Evolutionary conservation across 1,140 invertebrate species (phyloP).

Genomic region (Rhyzopertha dominica): DNA sequence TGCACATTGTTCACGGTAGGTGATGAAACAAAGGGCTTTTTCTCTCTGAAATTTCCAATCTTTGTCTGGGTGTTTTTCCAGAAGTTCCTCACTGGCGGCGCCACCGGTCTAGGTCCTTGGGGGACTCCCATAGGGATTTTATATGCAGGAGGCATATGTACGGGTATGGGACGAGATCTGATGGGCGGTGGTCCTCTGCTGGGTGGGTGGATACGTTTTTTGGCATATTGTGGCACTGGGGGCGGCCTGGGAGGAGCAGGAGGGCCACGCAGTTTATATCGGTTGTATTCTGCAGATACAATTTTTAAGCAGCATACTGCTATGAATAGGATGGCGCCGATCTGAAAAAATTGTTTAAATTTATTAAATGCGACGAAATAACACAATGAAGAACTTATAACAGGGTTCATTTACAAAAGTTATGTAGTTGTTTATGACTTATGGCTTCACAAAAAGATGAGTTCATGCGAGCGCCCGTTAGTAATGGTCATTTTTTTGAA

Average conservation of each 20-base stretch:
- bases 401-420: no score
- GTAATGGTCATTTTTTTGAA: no score
- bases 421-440: no score
- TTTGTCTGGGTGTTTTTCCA: conserved; percentile 23
- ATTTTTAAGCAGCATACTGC: no score
- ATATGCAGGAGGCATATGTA: conserved; percentile 15
- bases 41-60: conserved; percentile 8
- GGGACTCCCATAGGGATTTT: conserved; percentile 13
- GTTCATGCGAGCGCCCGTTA: no score
- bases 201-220: conserved; percentile 2
- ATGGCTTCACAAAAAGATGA: no score
- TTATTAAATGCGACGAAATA: no score
- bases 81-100: conserved; percentile 19
- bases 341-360: no score
- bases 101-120: conserved; percentile 6
- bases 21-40: conserved; percentile 23
- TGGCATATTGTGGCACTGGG: not conserved
- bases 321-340: no score
- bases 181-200: conserved; percentile 2
- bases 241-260: conserved; percentile 14
- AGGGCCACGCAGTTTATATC: conserved; percentile 22
- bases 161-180: conserved; percentile 19
- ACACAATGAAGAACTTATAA: no score
- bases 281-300: conserved; percentile 23
- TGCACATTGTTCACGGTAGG: conserved; percentile 18